A percentile compares a stretch with the other conserved stretches of the same genome.
These are phyloP conservation scores for Drosophila parabipectinata DNA, from an alignment of 1,140 invertebrate species.

Conservation along the genomic window DNA sequence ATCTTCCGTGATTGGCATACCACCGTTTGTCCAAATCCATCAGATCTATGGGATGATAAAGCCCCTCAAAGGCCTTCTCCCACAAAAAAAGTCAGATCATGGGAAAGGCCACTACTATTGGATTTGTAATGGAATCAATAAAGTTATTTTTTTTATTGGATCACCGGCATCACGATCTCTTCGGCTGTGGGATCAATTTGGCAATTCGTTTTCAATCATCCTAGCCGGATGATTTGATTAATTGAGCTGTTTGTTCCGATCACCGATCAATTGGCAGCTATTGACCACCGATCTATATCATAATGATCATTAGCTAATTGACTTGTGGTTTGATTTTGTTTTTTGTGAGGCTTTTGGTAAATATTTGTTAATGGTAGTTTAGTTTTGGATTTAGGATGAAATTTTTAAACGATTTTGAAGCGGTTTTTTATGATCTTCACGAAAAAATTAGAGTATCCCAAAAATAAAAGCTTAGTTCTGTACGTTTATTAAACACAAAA, in stretches of 20 bases:
- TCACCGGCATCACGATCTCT: conserved; percentile 27
- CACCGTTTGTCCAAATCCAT: not conserved
- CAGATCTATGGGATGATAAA: not conserved
- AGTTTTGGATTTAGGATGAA: not conserved
- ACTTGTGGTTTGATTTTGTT: not conserved
- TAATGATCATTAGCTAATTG: conserved; percentile 3
- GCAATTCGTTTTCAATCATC: conserved; percentile 23
- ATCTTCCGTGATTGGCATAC: conserved; percentile 24
- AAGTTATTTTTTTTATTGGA: conserved; percentile 11
- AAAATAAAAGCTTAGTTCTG: too few species aligned
- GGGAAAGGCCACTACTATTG: conserved; percentile 30
- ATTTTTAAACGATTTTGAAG: too few species aligned
- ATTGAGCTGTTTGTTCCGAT: conserved; percentile 25
- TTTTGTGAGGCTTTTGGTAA: not conserved
- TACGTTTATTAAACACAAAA: too few species aligned
- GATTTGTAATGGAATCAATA: conserved; percentile 19
- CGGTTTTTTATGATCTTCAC: too few species aligned
- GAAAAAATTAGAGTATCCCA: too few species aligned
- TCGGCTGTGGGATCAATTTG: not conserved
- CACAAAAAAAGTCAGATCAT: conserved; percentile 9
- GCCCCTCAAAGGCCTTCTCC: not conserved
- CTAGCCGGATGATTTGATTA: conserved; percentile 30
- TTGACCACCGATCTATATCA: not conserved
- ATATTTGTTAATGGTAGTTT: not conserved
- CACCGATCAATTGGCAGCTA: conserved; percentile 24